These are phyloP conservation scores for Drosophila oshimai DNA, from an alignment of 1,140 invertebrate species.

Conservation along the genomic window DNA sequence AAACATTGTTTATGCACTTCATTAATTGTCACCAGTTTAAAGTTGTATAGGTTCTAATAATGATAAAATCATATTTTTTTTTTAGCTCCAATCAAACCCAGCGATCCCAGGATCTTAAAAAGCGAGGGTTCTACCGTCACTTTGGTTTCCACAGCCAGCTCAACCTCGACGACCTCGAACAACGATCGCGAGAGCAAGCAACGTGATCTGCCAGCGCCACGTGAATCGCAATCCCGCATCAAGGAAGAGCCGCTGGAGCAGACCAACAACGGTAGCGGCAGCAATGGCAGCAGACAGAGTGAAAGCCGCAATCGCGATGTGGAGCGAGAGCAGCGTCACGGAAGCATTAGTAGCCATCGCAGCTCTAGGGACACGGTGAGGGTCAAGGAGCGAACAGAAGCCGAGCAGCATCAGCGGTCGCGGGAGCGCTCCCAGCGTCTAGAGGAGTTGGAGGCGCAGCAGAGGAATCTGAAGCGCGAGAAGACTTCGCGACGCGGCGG, in stretches of 20 bases:
- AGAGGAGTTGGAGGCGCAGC: slow-evolving; percentile 48
- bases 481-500: slow-evolving; percentile 44
- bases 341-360: slow-evolving; percentile 32
- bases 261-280: slow-evolving; percentile 20
- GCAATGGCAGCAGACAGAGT: slow-evolving; percentile 40
- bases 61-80: neutral
- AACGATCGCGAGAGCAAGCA: slow-evolving; percentile 55
- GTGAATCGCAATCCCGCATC: slow-evolving; percentile 43
- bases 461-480: slow-evolving; percentile 45
- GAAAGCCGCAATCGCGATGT: slow-evolving; percentile 44
- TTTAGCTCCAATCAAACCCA: slow-evolving; percentile 13
- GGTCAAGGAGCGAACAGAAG: slow-evolving; percentile 51
- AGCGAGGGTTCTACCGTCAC: slow-evolving; percentile 1
- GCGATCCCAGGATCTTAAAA: slow-evolving; percentile 37
- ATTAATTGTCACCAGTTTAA: no score
- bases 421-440: slow-evolving; percentile 53
- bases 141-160: slow-evolving; percentile 9
- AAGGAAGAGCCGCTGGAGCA: slow-evolving; percentile 25
- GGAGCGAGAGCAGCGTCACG: slow-evolving; percentile 50
- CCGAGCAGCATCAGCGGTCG: slow-evolving; percentile 47
- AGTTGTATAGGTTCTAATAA: no score
- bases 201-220: slow-evolving; percentile 6
- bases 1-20: no score
- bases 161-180: neutral
- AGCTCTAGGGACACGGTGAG: slow-evolving; percentile 43